These are phyloP conservation scores for Pithys albifrons DNA, from an alignment of 2,113 vertebrate species.

Conservation along the genomic window DNA sequence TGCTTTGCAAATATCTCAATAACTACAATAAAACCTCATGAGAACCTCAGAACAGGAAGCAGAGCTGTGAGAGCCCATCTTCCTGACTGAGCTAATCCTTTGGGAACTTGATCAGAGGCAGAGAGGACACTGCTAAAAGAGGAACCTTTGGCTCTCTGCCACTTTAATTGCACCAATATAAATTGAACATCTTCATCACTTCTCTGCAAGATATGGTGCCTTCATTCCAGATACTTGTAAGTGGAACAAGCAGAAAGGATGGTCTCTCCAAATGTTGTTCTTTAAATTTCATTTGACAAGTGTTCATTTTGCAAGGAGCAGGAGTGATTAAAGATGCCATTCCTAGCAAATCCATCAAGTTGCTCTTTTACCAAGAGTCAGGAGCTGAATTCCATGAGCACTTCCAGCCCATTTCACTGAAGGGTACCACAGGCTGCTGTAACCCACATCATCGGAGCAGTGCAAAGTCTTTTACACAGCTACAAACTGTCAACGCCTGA, in stretches of 20 bases:
- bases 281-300: background rate
- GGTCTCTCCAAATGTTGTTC: background rate
- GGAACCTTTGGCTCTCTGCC: background rate
- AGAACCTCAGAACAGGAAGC: background rate
- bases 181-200: background rate
- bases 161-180: background rate
- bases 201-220: background rate
- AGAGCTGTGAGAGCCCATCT: background rate
- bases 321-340: background rate
- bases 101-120: fast-evolving
- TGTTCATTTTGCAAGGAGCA: background rate
- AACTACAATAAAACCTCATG: background rate
- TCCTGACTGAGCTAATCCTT: background rate
- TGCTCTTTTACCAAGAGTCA: background rate
- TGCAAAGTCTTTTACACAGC: background rate
- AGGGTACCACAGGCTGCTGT: background rate
- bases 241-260: background rate
- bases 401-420: background rate
- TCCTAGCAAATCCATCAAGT: background rate
- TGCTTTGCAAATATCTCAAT: background rate
- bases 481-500: background rate
- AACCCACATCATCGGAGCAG: background rate
- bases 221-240: background rate
- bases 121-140: background rate
- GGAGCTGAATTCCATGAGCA: background rate